Conservation (phyloP, 2,113 vertebrate genomes). For the Eublepharis macularius region DNA sequence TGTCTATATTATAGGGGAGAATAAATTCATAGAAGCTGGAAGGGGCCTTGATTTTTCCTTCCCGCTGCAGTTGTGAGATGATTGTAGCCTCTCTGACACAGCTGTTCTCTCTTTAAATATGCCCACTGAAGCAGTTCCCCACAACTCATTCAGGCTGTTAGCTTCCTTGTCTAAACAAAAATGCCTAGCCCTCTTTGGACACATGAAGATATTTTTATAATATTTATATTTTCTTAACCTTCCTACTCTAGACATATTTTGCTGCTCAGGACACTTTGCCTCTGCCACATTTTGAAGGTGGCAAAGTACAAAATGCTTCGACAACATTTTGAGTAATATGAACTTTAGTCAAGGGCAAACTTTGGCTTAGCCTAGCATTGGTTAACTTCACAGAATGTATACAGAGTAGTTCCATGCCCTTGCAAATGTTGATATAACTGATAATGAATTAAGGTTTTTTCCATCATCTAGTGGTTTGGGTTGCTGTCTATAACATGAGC, state of each 20-base stretch:
- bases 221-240: neutral
- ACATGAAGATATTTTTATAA: neutral
- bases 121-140: neutral
- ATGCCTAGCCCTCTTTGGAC: neutral
- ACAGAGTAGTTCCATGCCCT: too few relatives aligned
- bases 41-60: neutral
- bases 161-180: neutral
- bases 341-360: neutral
- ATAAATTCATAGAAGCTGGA: neutral
- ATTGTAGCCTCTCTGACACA: neutral
- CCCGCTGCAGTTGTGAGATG: neutral
- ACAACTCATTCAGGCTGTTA: neutral
- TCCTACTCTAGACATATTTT: neutral
- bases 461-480: neutral
- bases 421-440: neutral
- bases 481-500: neutral
- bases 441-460: neutral
- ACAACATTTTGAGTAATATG: neutral
- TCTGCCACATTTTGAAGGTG: neutral
- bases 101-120: neutral
- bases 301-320: neutral
- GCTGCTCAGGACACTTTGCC: neutral
- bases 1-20: neutral
- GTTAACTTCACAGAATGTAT: neutral
- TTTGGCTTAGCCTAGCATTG: neutral